Evolutionary conservation across 2,888 invertebrate species (phyloP).

Genomic region (Flexamia atlantica): DNA sequence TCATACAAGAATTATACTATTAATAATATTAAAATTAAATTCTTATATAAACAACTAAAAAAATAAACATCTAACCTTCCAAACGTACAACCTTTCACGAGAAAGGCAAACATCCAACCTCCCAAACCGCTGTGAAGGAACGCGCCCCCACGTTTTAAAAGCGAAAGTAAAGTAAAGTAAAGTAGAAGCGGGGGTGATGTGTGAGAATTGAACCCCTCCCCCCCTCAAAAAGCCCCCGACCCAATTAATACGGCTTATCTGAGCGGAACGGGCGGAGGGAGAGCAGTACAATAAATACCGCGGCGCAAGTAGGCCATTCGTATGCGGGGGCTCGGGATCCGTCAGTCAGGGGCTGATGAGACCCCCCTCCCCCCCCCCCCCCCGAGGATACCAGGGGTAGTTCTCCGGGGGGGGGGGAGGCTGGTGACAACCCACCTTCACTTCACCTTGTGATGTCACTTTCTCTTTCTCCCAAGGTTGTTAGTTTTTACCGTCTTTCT

Average conservation of each 20-base stretch:
- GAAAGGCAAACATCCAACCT: too few relatives aligned
- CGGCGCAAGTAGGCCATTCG: slow-evolving; percentile 55
- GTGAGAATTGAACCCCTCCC: slow-evolving; percentile 51
- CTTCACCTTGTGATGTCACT: slow-evolving; percentile 20
- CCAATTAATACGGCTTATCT: slow-evolving; percentile 64
- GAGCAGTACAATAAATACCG: slow-evolving; percentile 19
- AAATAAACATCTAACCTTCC: too few relatives aligned
- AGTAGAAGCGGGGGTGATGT: slow-evolving; percentile 56
- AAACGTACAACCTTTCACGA: too few relatives aligned
- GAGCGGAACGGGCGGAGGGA: slow-evolving; percentile 47
- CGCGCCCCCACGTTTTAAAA: slow-evolving; percentile 36
- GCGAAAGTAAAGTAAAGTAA: slow-evolving; percentile 52
- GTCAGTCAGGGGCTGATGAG: slow-evolving; percentile 49
- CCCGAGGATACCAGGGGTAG: slow-evolving; percentile 21
- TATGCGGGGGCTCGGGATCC: slow-evolving; percentile 55
- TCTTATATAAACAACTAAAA: too few relatives aligned
- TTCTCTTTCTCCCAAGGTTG: background rate
- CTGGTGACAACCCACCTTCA: slow-evolving; percentile 50
- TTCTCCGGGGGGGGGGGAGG: background rate
- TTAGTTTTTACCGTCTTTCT: slow-evolving; percentile 42
- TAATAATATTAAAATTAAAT: too few relatives aligned
- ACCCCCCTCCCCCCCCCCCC: background rate
- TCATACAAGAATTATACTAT: too few relatives aligned
- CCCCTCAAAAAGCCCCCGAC: slow-evolving; percentile 51
- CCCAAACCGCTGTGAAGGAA: slow-evolving; percentile 7